Evolutionary conservation across 2,113 vertebrate genomes (phyloP).

Genomic region (Terrapene triunguis): DNA sequence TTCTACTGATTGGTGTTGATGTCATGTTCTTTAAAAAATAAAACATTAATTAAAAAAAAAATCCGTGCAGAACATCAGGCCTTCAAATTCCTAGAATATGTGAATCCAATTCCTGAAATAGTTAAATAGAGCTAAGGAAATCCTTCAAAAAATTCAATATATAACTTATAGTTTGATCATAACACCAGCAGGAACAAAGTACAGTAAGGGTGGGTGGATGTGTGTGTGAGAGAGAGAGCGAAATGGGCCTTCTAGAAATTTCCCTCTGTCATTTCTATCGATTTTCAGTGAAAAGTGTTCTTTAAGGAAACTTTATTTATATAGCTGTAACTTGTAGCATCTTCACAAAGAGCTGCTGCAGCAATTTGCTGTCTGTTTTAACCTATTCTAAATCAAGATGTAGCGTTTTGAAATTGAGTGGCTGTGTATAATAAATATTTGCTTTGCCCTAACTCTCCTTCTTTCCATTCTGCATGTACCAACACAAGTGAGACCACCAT

Average conservation of each 20-base stretch:
- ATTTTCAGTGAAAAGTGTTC: not conserved
- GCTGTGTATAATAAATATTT: not conserved
- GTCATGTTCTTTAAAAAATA: not conserved
- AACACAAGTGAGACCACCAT: not conserved
- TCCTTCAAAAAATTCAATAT: not conserved
- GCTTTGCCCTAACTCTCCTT: not conserved
- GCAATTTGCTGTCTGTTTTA: not conserved
- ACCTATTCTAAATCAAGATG: not conserved
- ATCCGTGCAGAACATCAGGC: not conserved
- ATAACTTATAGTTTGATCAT: not conserved
- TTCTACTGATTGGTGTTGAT: not conserved
- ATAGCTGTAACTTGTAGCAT: not conserved
- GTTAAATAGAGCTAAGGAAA: not conserved
- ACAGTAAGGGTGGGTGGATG: not conserved
- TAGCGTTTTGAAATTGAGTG: not conserved
- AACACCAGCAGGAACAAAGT: not conserved
- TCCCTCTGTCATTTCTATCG: not conserved
- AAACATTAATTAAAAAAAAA: not conserved
- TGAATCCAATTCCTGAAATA: not conserved
- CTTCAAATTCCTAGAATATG: not conserved
- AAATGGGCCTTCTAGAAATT: not conserved
- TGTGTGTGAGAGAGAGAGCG: not conserved
- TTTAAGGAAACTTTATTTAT: not conserved
- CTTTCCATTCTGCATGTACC: conserved; percentile 24
- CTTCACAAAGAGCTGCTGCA: not conserved